Percentiles rank a stretch among this genome's conserved stretches.
Evolutionary conservation across 1,140 invertebrate species (phyloP).

Genomic region (Polypedilum vanderplanki): DNA sequence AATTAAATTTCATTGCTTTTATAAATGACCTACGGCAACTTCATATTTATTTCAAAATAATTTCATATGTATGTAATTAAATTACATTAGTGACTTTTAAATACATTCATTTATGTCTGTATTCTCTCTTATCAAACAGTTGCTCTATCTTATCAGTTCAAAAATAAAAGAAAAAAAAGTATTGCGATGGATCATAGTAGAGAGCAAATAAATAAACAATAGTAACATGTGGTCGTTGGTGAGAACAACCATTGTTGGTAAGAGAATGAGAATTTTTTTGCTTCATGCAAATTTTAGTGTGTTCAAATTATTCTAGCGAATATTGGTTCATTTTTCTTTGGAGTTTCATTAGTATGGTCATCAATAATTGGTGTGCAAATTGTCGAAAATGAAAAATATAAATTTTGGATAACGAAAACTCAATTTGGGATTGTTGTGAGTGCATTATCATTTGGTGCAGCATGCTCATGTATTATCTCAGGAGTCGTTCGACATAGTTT

Average conservation of each 20-base stretch:
- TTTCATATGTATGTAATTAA: no score
- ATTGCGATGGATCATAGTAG: neutral
- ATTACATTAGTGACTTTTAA: neutral
- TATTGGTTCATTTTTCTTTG: neutral
- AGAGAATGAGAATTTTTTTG: neutral
- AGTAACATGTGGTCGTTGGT: neutral
- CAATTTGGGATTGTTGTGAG: neutral
- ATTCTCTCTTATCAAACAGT: neutral
- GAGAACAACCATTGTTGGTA: neutral
- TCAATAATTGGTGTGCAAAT: neutral
- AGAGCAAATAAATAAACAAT: neutral
- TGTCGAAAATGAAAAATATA: neutral
- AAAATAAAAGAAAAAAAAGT: no score
- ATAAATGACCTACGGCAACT: neutral
- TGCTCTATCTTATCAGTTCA: neutral
- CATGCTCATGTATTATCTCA: neutral
- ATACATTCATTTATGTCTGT: neutral
- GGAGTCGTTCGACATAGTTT: neutral
- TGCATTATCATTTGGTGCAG: neutral
- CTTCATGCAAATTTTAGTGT: neutral
- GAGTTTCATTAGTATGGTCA: neutral
- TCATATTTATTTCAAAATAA: no score
- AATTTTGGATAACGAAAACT: neutral
- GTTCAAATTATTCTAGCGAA: neutral
- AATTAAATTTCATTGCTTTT: neutral